Evolutionary conservation across 2,797 vertebrate genomes (phyloP).

Genomic region (Pyrocephalus nanus): DNA sequence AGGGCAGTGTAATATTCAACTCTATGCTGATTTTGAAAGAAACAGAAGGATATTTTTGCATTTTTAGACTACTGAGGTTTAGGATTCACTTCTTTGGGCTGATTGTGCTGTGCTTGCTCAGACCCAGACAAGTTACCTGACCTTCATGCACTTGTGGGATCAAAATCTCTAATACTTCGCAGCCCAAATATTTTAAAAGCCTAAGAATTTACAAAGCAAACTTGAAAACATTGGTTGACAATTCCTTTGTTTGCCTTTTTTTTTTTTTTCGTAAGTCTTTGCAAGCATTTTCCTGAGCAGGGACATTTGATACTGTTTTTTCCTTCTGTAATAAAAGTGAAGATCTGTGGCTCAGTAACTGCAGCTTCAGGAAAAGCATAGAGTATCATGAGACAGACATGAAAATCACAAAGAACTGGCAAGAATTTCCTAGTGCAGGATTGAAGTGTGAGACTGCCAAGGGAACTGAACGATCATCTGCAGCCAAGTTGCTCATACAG

Average conservation of each 20-base stretch:
- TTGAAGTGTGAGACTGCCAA: slow-evolving; percentile 38
- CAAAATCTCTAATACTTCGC: neutral
- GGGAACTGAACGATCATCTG: slow-evolving; percentile 20
- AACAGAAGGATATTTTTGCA: neutral
- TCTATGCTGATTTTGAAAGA: neutral
- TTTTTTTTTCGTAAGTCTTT: neutral
- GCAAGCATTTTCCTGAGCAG: neutral
- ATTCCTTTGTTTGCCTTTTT: neutral
- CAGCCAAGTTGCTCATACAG: slow-evolving; percentile 47
- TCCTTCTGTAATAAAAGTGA: neutral
- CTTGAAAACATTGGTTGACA: neutral
- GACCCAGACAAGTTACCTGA: neutral
- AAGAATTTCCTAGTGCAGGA: slow-evolving; percentile 3
- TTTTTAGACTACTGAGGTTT: neutral
- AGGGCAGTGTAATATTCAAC: neutral
- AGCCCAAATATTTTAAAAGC: neutral
- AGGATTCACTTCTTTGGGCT: neutral
- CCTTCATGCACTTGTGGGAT: neutral
- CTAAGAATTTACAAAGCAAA: neutral
- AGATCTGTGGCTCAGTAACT: neutral
- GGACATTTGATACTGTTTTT: neutral
- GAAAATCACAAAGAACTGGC: slow-evolving; percentile 55
- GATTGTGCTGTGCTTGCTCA: neutral
- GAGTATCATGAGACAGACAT: neutral
- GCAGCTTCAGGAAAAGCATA: slow-evolving; percentile 15